Conservation (phyloP, 35 echinoderm and acorn worm genomes). For the Ophioderma brevispina region DNA sequence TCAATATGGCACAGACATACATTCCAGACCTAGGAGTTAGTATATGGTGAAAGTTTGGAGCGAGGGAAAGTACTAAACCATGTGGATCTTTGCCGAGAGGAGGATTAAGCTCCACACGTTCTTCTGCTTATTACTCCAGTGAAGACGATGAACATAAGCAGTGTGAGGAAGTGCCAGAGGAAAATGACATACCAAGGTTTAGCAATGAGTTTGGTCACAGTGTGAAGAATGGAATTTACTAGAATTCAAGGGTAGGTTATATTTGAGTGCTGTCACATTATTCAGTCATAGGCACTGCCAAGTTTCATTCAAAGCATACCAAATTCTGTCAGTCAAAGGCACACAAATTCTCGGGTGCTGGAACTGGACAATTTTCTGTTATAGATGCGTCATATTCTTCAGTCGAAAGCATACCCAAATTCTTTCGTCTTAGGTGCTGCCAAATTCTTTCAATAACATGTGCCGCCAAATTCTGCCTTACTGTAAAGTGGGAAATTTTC, state of each 20-base stretch:
- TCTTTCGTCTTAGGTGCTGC: too few species aligned
- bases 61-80: slow-evolving; percentile 52
- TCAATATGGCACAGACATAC: slow-evolving; percentile 96
- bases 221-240: slow-evolving; percentile 78
- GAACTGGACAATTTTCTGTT: too few species aligned
- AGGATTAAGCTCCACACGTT: background rate
- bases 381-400: too few species aligned
- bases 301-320: too few species aligned
- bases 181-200: slow-evolving; percentile 19
- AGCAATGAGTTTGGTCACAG: slow-evolving; percentile 84
- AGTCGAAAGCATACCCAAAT: too few species aligned
- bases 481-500: too few species aligned
- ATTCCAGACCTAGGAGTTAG: slow-evolving; percentile 85
- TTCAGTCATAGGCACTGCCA: background rate
- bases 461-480: too few species aligned
- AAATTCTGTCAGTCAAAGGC: too few species aligned
- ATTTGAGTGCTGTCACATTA: too few species aligned
- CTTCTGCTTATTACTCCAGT: slow-evolving; percentile 48
- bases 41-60: slow-evolving; percentile 54
- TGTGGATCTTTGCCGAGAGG: too few species aligned
- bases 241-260: slow-evolving; percentile 64
- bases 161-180: slow-evolving; percentile 67
- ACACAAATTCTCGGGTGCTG: too few species aligned
- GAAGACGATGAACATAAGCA: slow-evolving; percentile 56
- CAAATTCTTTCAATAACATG: too few species aligned